These are phyloP conservation scores for Odontocerum albicorne DNA, from an alignment of 2,888 invertebrate species.

Conservation along the genomic window DNA sequence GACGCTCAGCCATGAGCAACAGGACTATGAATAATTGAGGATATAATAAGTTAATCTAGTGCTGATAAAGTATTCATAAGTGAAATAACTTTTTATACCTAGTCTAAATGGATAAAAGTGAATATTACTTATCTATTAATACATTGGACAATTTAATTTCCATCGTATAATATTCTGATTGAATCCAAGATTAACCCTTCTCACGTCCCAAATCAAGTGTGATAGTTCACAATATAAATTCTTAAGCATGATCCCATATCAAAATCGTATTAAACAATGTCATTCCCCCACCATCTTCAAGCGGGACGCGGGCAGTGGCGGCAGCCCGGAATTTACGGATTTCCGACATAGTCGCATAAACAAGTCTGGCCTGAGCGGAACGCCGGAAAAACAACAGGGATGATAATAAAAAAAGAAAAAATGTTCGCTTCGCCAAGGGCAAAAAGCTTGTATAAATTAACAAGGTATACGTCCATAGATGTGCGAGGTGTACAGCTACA, in stretches of 20 bases:
- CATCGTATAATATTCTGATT: too few species aligned
- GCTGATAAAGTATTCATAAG: too few species aligned
- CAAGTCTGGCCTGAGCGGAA: conserved; percentile 22
- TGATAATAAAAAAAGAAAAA: conserved; percentile 32
- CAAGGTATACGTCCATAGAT: conserved; percentile 18
- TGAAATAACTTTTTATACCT: too few species aligned
- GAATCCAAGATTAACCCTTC: too few species aligned
- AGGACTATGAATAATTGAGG: too few species aligned
- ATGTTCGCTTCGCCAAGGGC: conserved; percentile 30
- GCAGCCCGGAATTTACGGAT: background rate
- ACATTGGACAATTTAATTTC: too few species aligned
- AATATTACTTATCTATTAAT: too few species aligned
- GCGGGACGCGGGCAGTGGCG: background rate
- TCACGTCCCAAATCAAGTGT: too few species aligned
- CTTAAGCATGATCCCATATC: background rate
- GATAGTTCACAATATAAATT: too few species aligned
- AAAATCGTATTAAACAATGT: background rate
- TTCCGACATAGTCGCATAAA: conserved; percentile 16
- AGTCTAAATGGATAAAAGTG: too few species aligned
- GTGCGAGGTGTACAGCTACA: conserved; percentile 19
- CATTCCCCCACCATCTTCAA: background rate
- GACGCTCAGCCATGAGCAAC: too few species aligned
- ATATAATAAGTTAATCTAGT: too few species aligned
- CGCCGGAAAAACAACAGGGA: conserved; percentile 32
- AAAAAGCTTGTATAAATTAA: conserved; percentile 34